These are phyloP conservation scores for Nanorana parkeri DNA, from an alignment of 2,113 vertebrate genomes.

Conservation along the genomic window DNA sequence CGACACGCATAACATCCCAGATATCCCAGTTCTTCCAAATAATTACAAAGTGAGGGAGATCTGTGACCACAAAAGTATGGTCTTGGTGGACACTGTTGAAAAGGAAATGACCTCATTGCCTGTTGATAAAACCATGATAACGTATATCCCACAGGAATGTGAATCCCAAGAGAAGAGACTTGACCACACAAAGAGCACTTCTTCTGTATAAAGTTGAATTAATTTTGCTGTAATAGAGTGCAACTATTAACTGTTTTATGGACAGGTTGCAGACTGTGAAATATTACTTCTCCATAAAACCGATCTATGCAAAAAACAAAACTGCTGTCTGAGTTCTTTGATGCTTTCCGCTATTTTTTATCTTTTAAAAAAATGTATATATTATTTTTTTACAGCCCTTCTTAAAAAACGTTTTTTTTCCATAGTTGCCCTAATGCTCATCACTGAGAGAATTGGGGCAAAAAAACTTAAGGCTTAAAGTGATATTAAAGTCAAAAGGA, in stretches of 20 bases:
- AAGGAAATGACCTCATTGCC: constrained; percentile 53
- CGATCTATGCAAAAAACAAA: too few species aligned
- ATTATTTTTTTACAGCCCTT: too few species aligned
- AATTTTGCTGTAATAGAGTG: not conserved
- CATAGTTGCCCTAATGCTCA: too few species aligned
- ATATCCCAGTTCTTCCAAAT: constrained; percentile 3
- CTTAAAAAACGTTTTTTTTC: too few species aligned
- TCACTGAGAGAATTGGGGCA: too few species aligned
- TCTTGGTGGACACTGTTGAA: constrained; percentile 30
- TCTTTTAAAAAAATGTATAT: too few species aligned
- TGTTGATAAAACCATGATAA: constrained; percentile 56
- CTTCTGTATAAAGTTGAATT: constrained; percentile 9
- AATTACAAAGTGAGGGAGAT: constrained; percentile 37
- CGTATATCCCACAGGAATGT: constrained; percentile 53
- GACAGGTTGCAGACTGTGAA: not conserved
- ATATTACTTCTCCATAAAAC: too few species aligned
- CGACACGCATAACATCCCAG: not conserved
- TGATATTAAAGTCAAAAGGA: too few species aligned
- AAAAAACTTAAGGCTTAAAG: too few species aligned
- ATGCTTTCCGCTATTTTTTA: too few species aligned
- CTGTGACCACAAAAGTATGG: constrained; percentile 50
- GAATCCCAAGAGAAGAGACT: constrained; percentile 31
- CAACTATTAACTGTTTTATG: constrained; percentile 15
- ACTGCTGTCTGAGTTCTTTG: too few species aligned
- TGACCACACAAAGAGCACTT: constrained; percentile 51